Conservation (phyloP, 2,797 vertebrate genomes). For the Esox lucius region DNA sequence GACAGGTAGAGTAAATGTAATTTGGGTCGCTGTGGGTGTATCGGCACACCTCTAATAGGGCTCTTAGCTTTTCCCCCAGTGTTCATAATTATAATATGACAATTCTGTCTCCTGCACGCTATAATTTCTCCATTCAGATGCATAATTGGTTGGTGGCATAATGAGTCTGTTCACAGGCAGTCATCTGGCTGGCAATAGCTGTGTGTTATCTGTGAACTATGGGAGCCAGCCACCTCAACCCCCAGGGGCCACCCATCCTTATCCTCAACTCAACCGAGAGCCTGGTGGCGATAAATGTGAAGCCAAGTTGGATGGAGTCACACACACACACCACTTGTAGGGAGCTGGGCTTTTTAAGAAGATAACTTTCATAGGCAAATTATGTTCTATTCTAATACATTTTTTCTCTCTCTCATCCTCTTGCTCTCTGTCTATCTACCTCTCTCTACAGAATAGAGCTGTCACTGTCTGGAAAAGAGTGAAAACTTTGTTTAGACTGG, state of each 20-base stretch:
- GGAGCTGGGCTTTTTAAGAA: slow-evolving; percentile 35
- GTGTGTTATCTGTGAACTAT: slow-evolving; percentile 40
- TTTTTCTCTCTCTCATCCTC: slow-evolving; percentile 11
- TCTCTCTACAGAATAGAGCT: slow-evolving; percentile 23
- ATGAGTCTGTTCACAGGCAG: slow-evolving; percentile 44
- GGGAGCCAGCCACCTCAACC: slow-evolving; percentile 15
- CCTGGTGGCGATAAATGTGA: slow-evolving; percentile 30
- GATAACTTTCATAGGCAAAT: slow-evolving; percentile 37
- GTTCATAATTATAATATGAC: slow-evolving; percentile 58
- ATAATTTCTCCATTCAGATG: slow-evolving; percentile 56
- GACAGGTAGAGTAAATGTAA: slow-evolving; percentile 40
- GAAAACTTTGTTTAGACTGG: slow-evolving; percentile 38
- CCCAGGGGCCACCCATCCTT: slow-evolving; percentile 27
- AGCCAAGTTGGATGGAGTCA: slow-evolving; percentile 54
- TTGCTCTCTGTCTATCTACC: slow-evolving; percentile 13
- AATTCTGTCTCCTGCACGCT: slow-evolving; percentile 43
- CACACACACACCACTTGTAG: slow-evolving; percentile 45
- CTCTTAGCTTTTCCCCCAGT: slow-evolving; percentile 40
- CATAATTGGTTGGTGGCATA: slow-evolving; percentile 57
- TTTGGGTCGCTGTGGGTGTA: slow-evolving; percentile 40
- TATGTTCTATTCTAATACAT: not conserved
- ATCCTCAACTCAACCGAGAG: slow-evolving; percentile 35
- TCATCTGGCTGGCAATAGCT: slow-evolving; percentile 43
- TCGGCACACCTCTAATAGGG: slow-evolving; percentile 36
- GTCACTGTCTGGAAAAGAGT: slow-evolving; percentile 28